These are phyloP conservation scores for Intellagama lesueurii DNA, from an alignment of 2,797 vertebrate genomes.

Conservation along the genomic window DNA sequence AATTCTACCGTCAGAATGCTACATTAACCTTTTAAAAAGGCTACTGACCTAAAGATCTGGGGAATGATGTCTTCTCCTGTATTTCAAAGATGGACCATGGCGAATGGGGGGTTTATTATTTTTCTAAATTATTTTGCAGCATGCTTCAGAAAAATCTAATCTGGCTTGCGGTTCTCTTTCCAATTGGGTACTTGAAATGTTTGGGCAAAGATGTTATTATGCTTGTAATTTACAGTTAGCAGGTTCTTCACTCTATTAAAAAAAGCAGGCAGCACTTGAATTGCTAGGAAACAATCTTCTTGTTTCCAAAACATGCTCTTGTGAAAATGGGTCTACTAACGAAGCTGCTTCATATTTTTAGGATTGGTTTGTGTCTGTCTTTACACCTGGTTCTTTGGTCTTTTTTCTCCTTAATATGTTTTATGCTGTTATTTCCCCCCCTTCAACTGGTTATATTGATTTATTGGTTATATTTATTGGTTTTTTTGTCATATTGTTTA, in stretches of 20 bases:
- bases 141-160: conserved; percentile 64
- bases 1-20: not conserved
- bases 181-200: conserved; percentile 55
- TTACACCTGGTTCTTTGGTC: not conserved
- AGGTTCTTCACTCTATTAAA: conserved; percentile 51
- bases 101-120: conserved; percentile 64
- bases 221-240: conserved; percentile 51
- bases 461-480: not conserved
- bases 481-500: not conserved
- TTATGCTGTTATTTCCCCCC: not conserved
- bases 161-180: conserved; percentile 15
- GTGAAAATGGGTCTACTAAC: conserved; percentile 45
- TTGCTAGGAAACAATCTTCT: conserved; percentile 44
- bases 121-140: conserved; percentile 64
- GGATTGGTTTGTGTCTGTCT: conserved; percentile 30
- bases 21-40: not conserved
- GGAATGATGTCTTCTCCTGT: conserved; percentile 40
- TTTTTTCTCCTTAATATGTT: not conserved
- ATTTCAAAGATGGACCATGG: conserved; percentile 40
- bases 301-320: conserved; percentile 37
- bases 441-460: not conserved
- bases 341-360: conserved; percentile 4
- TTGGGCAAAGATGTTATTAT: conserved; percentile 57
- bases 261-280: conserved; percentile 16
- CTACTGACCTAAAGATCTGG: conserved; percentile 46